Conservation (phyloP, 2,797 vertebrate genomes). For the Stomatorhinus walkeri region DNA sequence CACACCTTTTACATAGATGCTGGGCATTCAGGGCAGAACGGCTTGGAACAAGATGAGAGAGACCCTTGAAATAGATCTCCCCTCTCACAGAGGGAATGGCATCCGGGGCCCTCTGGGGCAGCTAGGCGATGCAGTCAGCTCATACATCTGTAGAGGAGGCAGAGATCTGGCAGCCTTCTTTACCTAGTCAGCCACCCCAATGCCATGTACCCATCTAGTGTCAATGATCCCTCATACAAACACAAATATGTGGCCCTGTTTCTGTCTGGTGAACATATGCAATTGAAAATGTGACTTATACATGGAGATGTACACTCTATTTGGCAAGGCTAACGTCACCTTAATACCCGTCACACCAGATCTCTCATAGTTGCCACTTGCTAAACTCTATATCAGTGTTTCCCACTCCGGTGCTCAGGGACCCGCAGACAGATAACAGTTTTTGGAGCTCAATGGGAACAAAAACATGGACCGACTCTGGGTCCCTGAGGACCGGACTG, state of each 20-base stretch:
- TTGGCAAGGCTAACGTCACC: neutral
- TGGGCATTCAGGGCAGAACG: neutral
- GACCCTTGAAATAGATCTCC: constrained; percentile 18
- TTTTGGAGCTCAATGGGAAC: neutral
- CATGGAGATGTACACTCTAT: neutral
- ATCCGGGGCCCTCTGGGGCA: neutral
- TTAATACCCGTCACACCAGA: neutral
- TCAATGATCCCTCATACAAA: neutral
- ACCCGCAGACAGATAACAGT: neutral
- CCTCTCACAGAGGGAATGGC: neutral
- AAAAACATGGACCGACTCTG: neutral
- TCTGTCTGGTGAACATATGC: neutral
- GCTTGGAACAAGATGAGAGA: constrained; percentile 22
- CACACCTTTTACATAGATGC: constrained; percentile 8
- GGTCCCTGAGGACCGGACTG: neutral
- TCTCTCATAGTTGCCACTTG: neutral
- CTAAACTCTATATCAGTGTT: neutral
- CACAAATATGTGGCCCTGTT: neutral
- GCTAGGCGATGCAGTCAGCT: neutral
- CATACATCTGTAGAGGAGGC: constrained; percentile 13
- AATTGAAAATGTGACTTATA: neutral
- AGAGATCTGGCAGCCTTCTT: neutral
- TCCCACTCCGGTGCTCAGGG: neutral
- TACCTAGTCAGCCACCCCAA: neutral
- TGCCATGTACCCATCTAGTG: neutral